Conservation (phyloP, 1,140 invertebrate genomes). For the Pectinophora gossypiella region DNA sequence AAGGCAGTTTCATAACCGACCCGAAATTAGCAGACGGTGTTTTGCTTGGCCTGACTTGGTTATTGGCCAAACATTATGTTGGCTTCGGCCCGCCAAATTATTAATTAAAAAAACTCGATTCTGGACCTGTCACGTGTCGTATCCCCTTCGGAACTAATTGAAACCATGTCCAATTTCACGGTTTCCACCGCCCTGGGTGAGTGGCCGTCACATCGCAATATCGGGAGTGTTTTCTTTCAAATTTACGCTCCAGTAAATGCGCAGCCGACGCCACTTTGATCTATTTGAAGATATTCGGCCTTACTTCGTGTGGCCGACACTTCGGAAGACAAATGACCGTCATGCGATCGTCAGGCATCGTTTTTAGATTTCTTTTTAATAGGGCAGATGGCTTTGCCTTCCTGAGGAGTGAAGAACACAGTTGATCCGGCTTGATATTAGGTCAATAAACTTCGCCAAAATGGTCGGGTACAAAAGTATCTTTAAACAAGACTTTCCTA, state of each 20-base stretch:
- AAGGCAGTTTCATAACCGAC: neutral
- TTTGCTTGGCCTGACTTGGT: too few species aligned
- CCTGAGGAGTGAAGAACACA: neutral
- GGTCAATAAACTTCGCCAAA: too few species aligned
- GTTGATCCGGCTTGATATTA: neutral
- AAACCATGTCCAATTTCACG: conserved; percentile 16
- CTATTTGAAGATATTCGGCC: conserved; percentile 13
- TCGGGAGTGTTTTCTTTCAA: conserved; percentile 33
- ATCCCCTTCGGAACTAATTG: neutral
- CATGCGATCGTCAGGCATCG: neutral
- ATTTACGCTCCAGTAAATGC: conserved; percentile 29
- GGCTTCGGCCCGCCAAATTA: too few species aligned
- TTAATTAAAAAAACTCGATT: too few species aligned
- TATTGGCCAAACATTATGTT: too few species aligned
- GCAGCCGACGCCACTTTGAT: conserved; percentile 20
- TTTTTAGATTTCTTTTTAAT: conserved; percentile 2
- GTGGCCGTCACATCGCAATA: conserved; percentile 10
- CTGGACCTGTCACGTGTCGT: neutral
- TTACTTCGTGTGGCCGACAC: neutral
- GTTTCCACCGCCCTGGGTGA: conserved; percentile 10
- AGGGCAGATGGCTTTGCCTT: neutral
- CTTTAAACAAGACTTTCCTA: too few species aligned
- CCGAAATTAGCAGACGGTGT: neutral
- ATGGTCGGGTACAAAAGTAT: too few species aligned
- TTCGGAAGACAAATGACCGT: neutral